Evolutionary conservation across 2,888 invertebrate genomes (phyloP), one percentile per base, ranked within the genome.

Genomic region (Hirtodrosophila alboralis): DNA sequence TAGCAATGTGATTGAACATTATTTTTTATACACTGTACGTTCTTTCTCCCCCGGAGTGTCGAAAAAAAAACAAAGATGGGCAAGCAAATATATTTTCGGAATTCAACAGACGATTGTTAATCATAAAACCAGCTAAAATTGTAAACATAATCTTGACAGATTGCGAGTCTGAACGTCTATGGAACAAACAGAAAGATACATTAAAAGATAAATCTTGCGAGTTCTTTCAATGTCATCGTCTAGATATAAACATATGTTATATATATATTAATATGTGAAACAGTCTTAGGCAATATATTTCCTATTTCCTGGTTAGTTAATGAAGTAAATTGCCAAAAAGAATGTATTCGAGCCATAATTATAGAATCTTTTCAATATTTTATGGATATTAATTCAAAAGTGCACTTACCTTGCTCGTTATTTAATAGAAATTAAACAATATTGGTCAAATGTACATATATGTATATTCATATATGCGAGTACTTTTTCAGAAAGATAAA

Each of bases 201-300:
- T 56, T 52, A 34, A 33, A 51, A 47, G 40, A 40, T 47, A 33
- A 40, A 60, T 27, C 26, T 16, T 30, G 36, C 33, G 26, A 40
- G 23, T 52, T n/a, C 30, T 48, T 43, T 66, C 66, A 73, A 66
- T 69, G 66, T 75, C 83, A 70, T 16, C 13, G 56, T 7, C 21
- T 44, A 60, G 73, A 60, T 58, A 75, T 72, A 78, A 70, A 75
- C 75, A 73, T 66, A 63, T 47, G 57, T 41, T 44, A 33, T 41
- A 59, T 59, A 51, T 68, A 49, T 44, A 41, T 31, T 10, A 28
- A 41, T 13, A 26, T 38, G 10, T 47, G 30, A 37, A 44, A 40
- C 13, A 31, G 18, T 65, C 28, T 51, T 40, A 5, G 21, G 10
- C 36, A 18, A 36, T 27, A 28, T 41, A 7, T 12, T 26, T 21